Conservation (phyloP, 1,140 invertebrate genomes). For the Papilio glaucus region DNA sequence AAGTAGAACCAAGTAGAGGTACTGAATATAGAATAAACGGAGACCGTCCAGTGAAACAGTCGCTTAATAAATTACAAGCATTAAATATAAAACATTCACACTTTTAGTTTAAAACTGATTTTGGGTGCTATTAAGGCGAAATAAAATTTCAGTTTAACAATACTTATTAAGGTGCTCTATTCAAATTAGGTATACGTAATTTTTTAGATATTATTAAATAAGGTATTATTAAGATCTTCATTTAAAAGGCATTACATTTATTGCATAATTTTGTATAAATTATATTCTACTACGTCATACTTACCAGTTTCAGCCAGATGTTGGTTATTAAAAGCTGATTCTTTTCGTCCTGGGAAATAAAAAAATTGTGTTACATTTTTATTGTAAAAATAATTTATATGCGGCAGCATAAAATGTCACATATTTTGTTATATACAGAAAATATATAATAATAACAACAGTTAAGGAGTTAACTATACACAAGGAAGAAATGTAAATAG, state of each 20-base stretch:
- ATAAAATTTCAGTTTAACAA: not conserved
- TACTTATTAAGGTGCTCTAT: slow-evolving; percentile 9
- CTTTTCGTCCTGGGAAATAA: slow-evolving; percentile 92
- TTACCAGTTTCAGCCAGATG: slow-evolving; percentile 92
- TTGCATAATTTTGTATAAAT: not conserved
- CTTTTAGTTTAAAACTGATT: not conserved
- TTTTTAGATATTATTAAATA: not conserved
- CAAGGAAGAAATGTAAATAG: no score
- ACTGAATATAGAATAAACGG: not conserved
- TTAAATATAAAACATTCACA: not conserved
- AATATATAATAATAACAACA: no score
- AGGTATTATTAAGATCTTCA: slow-evolving; percentile 1
- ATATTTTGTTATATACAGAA: no score
- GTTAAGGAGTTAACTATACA: no score
- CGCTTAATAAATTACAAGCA: not conserved
- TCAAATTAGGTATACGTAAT: slow-evolving; percentile 11
- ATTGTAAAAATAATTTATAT: not conserved
- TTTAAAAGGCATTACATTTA: slow-evolving; percentile 2
- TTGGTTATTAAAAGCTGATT: slow-evolving; percentile 96
- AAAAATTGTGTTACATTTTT: slow-evolving; percentile 35
- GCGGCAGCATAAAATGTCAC: not conserved
- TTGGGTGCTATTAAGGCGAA: not conserved
- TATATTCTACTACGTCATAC: slow-evolving; percentile 40
- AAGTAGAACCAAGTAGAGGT: no score
- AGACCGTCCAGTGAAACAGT: not conserved